Evolutionary conservation across 2,888 invertebrate species (phyloP).

Genomic region (Liposcelis brunnea): DNA sequence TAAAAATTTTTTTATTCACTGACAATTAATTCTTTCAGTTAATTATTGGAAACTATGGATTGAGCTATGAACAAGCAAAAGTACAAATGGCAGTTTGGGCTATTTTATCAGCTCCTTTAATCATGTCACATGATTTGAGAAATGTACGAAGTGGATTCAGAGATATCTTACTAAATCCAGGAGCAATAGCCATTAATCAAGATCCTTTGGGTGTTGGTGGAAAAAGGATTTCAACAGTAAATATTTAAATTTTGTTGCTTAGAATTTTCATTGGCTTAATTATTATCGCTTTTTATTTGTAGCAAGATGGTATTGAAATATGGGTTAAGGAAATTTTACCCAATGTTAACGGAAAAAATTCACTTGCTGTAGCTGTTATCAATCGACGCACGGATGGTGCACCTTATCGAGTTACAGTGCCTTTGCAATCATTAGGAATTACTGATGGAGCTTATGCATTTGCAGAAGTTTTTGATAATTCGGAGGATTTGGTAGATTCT

Average conservation of each 20-base stretch:
- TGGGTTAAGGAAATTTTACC: constrained; percentile 18
- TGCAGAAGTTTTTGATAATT: not conserved
- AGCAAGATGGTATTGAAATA: constrained; percentile 16
- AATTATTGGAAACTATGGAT: constrained; percentile 41
- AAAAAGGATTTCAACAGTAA: constrained; percentile 28
- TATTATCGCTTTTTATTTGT: too few relatives aligned
- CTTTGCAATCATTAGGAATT: constrained; percentile 24
- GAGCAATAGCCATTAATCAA: constrained; percentile 46
- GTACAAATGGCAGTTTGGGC: constrained; percentile 62
- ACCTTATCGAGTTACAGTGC: constrained; percentile 23
- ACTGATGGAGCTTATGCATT: not conserved
- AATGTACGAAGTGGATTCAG: constrained; percentile 37
- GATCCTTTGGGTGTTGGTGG: constrained; percentile 49
- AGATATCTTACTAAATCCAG: constrained; percentile 42
- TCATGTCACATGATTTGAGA: constrained; percentile 52
- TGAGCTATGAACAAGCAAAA: constrained; percentile 49
- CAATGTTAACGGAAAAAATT: constrained; percentile 23
- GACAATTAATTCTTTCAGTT: constrained; percentile 24
- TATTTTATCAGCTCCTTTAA: constrained; percentile 48
- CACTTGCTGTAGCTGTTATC: constrained; percentile 30
- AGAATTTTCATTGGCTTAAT: too few relatives aligned
- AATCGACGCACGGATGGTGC: constrained; percentile 28
- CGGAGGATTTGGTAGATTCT: not conserved
- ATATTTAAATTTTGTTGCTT: too few relatives aligned
- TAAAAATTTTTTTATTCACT: not conserved